Conservation (phyloP, 2,113 vertebrate genomes). For the Charina bottae region DNA sequence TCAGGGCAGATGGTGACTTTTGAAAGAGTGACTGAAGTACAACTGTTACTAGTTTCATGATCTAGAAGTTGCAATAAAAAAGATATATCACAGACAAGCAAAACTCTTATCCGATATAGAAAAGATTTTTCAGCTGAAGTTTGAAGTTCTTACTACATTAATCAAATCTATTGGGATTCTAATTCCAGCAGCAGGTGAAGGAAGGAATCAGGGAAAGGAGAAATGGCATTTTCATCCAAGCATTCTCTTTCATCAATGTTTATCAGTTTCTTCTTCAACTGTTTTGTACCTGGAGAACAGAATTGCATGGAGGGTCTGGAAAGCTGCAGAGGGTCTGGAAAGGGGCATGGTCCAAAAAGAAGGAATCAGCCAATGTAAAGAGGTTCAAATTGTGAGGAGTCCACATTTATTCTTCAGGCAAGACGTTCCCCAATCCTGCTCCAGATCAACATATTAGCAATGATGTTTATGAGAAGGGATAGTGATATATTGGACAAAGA, state of each 20-base stretch:
- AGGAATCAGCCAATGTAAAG: neutral
- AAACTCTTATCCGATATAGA: neutral
- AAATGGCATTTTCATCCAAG: neutral
- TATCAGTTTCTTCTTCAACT: neutral
- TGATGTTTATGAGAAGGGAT: neutral
- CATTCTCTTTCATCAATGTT: neutral
- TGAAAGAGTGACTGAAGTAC: neutral
- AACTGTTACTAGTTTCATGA: neutral
- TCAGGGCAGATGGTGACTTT: neutral
- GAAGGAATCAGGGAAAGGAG: neutral
- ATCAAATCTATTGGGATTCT: neutral
- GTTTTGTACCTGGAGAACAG: neutral
- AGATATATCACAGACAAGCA: neutral
- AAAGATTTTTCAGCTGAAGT: neutral
- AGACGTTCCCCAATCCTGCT: neutral
- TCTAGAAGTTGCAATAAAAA: neutral
- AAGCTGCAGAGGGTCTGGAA: neutral
- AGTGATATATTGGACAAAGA: neutral
- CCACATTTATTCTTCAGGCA: neutral
- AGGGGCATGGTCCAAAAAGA: neutral
- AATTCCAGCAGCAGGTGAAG: neutral
- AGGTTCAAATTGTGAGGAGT: neutral
- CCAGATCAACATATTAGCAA: neutral
- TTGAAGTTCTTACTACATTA: neutral
- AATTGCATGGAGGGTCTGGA: neutral